Evolutionary conservation across 2,113 vertebrate species (phyloP).

Genomic region (Perca flavescens): DNA sequence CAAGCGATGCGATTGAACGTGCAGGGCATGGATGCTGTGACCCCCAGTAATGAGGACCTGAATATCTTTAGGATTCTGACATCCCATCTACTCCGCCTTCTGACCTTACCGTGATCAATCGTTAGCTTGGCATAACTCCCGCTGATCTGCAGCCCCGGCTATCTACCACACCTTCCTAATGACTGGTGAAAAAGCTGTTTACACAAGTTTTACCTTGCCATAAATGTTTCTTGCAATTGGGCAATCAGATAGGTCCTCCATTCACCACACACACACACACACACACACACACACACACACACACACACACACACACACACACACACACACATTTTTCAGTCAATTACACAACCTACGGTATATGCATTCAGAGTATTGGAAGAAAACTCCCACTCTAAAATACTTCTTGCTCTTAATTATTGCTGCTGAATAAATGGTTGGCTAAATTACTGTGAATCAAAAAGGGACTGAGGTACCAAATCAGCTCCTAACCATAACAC

Average conservation of each 20-base stretch:
- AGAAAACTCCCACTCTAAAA: constrained; percentile 36
- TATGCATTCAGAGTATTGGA: constrained; percentile 21
- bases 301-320: no score
- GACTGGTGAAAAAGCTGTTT: constrained; percentile 48
- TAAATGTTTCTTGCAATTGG: constrained; percentile 47
- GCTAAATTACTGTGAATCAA: constrained; percentile 69
- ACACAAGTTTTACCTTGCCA: constrained; percentile 42
- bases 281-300: constrained; percentile 13
- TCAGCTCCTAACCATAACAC: constrained; percentile 60
- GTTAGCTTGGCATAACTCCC: constrained; percentile 66
- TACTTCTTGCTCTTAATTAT: constrained; percentile 63
- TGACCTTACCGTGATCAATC: constrained; percentile 70
- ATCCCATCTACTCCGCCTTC: constrained; percentile 58
- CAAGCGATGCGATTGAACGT: constrained; percentile 64
- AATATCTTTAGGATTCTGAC: constrained; percentile 74
- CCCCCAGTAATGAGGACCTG: constrained; percentile 74
- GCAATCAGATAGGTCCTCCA: background rate
- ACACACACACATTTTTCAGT: constrained; percentile 25
- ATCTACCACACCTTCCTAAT: constrained; percentile 42
- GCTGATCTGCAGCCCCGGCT: constrained; percentile 49
- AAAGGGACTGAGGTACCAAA: constrained; percentile 61
- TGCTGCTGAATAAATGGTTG: constrained; percentile 61
- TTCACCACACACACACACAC: constrained; percentile 2
- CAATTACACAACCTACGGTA: constrained; percentile 43
- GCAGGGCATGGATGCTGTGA: constrained; percentile 63